Evolutionary conservation across 1,140 invertebrate genomes (phyloP).

Genomic region (Drosophila sucinea): DNA sequence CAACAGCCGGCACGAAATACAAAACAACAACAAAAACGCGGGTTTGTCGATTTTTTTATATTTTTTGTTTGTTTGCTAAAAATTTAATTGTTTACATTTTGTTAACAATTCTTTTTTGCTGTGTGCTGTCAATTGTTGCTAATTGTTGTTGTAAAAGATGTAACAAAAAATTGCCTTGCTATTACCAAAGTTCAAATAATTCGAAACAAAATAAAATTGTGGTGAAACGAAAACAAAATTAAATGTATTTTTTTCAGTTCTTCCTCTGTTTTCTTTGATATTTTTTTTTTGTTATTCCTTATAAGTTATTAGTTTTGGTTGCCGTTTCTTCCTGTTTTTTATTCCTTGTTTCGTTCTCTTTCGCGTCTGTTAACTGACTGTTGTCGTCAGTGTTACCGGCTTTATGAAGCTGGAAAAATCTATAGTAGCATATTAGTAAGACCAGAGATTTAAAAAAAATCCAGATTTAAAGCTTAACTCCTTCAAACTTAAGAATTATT

Average conservation of each 20-base stretch:
- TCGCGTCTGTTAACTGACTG: conserved; percentile 3
- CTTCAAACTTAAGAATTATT: too few relatives aligned
- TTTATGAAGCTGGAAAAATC: too few relatives aligned
- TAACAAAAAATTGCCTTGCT: conserved; percentile 41
- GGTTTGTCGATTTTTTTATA: conserved; percentile 44
- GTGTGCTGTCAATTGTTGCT: neutral
- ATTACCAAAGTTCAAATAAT: neutral
- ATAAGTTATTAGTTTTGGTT: neutral
- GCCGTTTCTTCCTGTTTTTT: neutral
- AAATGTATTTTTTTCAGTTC: neutral
- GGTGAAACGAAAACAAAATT: neutral
- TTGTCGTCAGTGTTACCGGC: neutral
- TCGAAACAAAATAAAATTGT: neutral
- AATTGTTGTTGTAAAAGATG: conserved; percentile 7
- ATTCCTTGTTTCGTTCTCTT: conserved; percentile 6
- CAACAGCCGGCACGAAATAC: conserved; percentile 54
- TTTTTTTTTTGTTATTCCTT: neutral
- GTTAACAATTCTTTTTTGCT: conserved; percentile 11
- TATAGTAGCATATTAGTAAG: too few relatives aligned
- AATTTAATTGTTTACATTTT: conserved; percentile 44
- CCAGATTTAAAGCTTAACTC: too few relatives aligned
- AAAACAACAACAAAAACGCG: conserved; percentile 36
- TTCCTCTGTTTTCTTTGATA: neutral
- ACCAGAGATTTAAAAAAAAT: too few relatives aligned
- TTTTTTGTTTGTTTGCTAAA: conserved; percentile 8